Percentiles rank a stretch among this genome's conserved stretches.
phyloP scores from a whole-genome alignment of 2,888 invertebrate species.

The Latrodectus hesperus region DNA sequence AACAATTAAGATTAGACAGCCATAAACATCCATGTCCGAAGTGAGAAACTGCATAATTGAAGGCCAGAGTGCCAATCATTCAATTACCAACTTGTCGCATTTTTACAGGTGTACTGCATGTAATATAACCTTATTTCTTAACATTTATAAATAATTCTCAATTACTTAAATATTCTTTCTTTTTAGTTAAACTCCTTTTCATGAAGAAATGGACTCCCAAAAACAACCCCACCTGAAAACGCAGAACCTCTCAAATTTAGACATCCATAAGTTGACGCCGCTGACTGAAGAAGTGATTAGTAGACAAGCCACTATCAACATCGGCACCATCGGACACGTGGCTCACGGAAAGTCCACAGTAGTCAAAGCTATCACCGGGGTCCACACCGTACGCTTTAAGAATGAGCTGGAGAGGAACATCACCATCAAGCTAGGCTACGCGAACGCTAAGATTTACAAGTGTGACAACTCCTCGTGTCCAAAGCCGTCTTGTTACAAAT shows the following conservation, averaged over 20 bases:
- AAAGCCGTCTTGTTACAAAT: constrained; percentile 94
- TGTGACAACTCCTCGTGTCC: constrained; percentile 97
- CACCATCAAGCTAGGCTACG: constrained; percentile 95
- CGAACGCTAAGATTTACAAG: constrained; percentile 89
- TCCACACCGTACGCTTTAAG: constrained; percentile 98
- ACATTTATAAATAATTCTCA: too few relatives aligned
- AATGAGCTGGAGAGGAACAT: constrained; percentile 99
- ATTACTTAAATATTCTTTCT: too few relatives aligned
- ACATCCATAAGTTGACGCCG: constrained; percentile 76
- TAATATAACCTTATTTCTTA: too few relatives aligned
- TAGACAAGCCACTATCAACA: constrained; percentile 99
- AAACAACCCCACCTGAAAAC: background rate
- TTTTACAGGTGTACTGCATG: too few relatives aligned
- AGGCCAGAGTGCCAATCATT: too few relatives aligned
- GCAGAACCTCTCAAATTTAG: background rate
- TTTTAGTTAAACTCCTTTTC: too few relatives aligned
- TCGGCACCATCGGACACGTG: constrained; percentile 99
- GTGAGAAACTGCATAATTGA: too few relatives aligned
- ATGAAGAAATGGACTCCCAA: too few relatives aligned
- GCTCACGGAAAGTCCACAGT: constrained; percentile 99
- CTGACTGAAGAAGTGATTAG: constrained; percentile 89
- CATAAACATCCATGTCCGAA: too few relatives aligned
- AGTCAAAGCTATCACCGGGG: constrained; percentile 98
- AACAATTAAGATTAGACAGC: too few relatives aligned
- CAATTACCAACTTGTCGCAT: too few relatives aligned